Evolutionary conservation across 2,888 invertebrate genomes (phyloP).

Genomic region (Aphidoletes aphidimyza): DNA sequence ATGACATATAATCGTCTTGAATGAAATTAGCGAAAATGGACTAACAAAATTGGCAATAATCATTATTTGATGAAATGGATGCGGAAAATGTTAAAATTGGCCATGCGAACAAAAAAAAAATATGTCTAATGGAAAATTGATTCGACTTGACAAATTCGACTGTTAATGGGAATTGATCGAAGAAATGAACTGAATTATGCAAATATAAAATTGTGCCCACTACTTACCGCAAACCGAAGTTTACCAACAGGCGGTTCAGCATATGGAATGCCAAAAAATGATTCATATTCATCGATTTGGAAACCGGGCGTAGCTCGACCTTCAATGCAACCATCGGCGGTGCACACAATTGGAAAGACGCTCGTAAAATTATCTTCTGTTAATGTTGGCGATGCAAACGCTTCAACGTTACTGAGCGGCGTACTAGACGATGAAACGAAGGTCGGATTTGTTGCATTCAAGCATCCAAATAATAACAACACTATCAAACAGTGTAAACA

Average conservation of each 20-base stretch:
- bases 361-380: conserved; percentile 31
- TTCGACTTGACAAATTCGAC: no score
- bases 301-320: conserved; percentile 61
- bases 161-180: no score
- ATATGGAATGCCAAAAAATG: conserved; percentile 64
- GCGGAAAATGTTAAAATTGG: neutral
- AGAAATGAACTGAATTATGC: no score
- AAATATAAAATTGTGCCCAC: neutral
- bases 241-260: conserved; percentile 63
- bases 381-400: neutral
- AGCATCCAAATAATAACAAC: neutral
- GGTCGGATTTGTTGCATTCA: neutral
- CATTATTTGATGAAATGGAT: neutral
- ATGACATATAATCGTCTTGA: neutral
- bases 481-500: neutral
- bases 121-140: neutral
- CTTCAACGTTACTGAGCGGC: no score
- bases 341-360: conserved; percentile 60
- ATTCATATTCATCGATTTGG: conserved; percentile 61
- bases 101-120: neutral
- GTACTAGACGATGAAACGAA: neutral
- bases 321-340: conserved; percentile 61
- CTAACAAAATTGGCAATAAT: neutral
- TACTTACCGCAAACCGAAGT: conserved; percentile 63
- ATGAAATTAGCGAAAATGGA: no score